Evolutionary conservation across 2,888 invertebrate genomes (phyloP).

Genomic region (Asteroscopus sphinx): DNA sequence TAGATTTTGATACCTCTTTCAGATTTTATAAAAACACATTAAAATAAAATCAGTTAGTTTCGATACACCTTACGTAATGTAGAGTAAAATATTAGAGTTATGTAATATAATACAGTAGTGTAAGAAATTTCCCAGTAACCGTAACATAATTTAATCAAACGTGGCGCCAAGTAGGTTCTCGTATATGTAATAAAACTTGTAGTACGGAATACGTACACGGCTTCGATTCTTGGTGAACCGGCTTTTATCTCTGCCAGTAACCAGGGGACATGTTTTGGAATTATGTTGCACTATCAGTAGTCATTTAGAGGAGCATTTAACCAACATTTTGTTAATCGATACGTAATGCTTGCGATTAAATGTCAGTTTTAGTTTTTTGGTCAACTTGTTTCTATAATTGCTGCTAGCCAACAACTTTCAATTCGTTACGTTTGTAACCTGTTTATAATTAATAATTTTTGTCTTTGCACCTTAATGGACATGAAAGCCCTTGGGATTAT

Average conservation of each 20-base stretch:
- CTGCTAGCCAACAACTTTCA: constrained; percentile 9
- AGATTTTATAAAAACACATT: neutral
- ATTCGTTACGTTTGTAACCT: neutral
- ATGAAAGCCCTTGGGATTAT: no score
- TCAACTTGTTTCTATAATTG: constrained; percentile 18
- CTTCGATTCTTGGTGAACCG: constrained; percentile 38
- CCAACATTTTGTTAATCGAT: constrained; percentile 62
- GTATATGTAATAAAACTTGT: constrained; percentile 15
- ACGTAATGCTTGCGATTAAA: constrained; percentile 50
- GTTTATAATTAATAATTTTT: no score
- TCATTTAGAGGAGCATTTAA: constrained; percentile 62
- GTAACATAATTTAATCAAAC: constrained; percentile 28
- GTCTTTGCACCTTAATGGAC: no score
- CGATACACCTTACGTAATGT: constrained; percentile 2
- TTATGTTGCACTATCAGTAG: constrained; percentile 44
- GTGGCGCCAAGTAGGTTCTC: constrained; percentile 27
- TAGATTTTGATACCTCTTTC: neutral
- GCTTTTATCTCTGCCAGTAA: constrained; percentile 44
- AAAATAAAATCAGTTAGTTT: neutral
- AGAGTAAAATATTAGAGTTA: constrained; percentile 1
- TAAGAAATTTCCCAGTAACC: constrained; percentile 8
- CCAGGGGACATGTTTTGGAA: constrained; percentile 41
- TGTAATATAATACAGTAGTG: neutral
- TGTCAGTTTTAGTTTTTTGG: constrained; percentile 27
- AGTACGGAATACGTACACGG: constrained; percentile 15